These are phyloP conservation scores for Onychorhynchus coronatus DNA, from an alignment of 2,113 vertebrate genomes.

Conservation along the genomic window DNA sequence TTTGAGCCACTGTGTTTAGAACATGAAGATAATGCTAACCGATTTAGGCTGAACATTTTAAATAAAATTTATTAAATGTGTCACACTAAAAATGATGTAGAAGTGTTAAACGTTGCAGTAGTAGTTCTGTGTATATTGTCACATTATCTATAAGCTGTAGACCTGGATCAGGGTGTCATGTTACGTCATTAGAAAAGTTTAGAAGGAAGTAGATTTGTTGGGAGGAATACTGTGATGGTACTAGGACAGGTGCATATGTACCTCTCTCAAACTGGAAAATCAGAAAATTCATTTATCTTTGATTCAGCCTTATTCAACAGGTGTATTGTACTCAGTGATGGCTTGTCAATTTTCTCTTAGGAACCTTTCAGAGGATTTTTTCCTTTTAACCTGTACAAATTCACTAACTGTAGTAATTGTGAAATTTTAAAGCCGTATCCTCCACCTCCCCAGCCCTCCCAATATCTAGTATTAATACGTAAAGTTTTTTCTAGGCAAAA, in stretches of 20 bases:
- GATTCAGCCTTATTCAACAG: background rate
- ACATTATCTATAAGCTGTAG: background rate
- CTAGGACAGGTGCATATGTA: background rate
- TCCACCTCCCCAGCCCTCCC: too few relatives aligned
- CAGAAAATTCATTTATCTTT: background rate
- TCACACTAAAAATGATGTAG: background rate
- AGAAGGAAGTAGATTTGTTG: background rate
- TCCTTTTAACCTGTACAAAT: background rate
- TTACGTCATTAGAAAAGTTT: background rate
- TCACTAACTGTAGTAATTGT: background rate
- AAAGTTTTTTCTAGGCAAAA: background rate
- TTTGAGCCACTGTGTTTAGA: background rate
- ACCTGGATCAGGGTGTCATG: background rate
- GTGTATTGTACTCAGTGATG: background rate
- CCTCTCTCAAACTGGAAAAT: background rate
- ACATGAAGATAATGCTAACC: background rate
- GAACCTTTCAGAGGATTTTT: background rate
- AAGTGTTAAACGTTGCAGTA: background rate
- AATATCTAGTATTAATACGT: background rate
- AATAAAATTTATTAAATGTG: background rate
- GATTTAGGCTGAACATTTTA: background rate
- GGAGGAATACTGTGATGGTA: background rate
- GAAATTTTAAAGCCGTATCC: background rate
- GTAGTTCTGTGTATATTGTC: background rate
- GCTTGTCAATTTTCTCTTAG: background rate